A percentile compares a stretch with the other conserved stretches of the same genome.
Conservation (phyloP, 2,113 vertebrate species). For the Alexandromys fortis region DNA sequence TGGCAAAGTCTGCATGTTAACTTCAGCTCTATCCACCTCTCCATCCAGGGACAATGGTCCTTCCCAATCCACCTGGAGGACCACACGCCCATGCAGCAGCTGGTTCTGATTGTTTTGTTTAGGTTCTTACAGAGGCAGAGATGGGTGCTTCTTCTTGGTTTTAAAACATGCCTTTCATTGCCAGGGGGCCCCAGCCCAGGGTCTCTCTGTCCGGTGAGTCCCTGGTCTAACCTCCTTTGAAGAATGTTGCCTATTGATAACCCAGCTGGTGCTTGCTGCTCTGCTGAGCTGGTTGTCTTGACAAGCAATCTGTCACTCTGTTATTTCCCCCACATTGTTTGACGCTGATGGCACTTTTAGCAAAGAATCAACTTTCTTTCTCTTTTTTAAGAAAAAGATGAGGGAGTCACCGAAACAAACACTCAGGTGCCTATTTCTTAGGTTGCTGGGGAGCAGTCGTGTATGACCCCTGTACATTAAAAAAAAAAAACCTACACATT, state of each 20-base stretch:
- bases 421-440: constrained; percentile 53
- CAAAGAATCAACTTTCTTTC: constrained; percentile 74
- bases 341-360: constrained; percentile 82
- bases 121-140: not conserved
- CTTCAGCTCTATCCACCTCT: not conserved
- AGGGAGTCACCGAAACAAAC: not conserved
- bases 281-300: constrained; percentile 85
- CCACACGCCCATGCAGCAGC: fast-evolving
- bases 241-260: constrained; percentile 83
- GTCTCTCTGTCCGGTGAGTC: constrained; percentile 81
- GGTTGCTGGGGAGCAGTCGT: constrained; percentile 22
- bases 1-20: not conserved
- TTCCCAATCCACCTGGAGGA: not conserved
- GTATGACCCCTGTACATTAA: not conserved
- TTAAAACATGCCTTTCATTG: constrained; percentile 67
- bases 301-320: constrained; percentile 87
- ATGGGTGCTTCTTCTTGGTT: not conserved
- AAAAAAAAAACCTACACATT: not conserved
- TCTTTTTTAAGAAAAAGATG: constrained; percentile 29
- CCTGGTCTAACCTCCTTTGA: constrained; percentile 82
- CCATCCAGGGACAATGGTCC: not conserved
- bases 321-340: constrained; percentile 85
- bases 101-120: not conserved
- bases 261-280: constrained; percentile 76
- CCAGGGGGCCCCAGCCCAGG: constrained; percentile 75